Evolutionary conservation across 2,797 vertebrate genomes (phyloP).

Genomic region (Picus viridis): DNA sequence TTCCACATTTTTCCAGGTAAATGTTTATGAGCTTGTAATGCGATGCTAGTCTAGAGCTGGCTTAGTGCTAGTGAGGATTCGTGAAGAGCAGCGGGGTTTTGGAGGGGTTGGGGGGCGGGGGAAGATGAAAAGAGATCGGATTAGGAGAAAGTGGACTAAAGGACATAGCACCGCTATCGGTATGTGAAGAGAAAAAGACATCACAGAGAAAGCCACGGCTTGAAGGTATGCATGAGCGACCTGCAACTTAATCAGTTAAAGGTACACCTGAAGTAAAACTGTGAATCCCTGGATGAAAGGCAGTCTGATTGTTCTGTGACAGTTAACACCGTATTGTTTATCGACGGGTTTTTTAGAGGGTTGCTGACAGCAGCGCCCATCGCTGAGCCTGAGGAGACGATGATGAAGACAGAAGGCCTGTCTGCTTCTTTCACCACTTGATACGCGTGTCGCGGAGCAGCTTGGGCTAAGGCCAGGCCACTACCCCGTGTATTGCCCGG

Average conservation of each 20-base stretch:
- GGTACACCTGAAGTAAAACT: not conserved
- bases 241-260: too few species aligned
- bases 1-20: not conserved
- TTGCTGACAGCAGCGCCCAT: not conserved
- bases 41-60: not conserved
- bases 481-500: too few species aligned
- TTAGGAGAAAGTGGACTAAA: rapidly evolving
- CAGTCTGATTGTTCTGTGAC: not conserved
- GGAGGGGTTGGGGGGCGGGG: not conserved
- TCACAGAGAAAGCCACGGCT: not conserved
- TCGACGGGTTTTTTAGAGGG: not conserved
- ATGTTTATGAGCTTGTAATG: not conserved
- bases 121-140: not conserved
- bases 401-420: not conserved
- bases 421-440: not conserved
- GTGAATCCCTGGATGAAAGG: not conserved
- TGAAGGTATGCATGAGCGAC: rapidly evolving
- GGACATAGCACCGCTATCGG: rapidly evolving
- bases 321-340: too few species aligned
- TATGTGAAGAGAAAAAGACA: not conserved
- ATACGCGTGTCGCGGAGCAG: not conserved
- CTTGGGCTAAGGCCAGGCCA: too few species aligned
- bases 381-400: not conserved
- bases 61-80: not conserved
- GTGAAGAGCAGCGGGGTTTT: not conserved